Conservation (phyloP, 1,140 invertebrate genomes). For the Meloidogyne chitwoodi region DNA sequence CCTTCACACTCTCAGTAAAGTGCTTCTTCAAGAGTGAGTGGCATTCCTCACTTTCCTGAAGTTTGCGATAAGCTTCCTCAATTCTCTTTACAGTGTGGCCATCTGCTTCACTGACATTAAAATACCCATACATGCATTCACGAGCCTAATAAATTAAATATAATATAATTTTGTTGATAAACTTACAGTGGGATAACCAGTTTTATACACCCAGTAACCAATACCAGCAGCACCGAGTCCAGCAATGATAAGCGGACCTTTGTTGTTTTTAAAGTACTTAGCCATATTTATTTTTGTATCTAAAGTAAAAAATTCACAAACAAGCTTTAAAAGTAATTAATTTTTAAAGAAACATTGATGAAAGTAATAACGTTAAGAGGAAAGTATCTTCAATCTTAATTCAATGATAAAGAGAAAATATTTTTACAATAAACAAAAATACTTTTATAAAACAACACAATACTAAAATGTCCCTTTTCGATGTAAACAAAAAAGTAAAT, state of each 20-base stretch:
- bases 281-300: neutral
- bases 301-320: neutral
- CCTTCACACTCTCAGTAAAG: constrained; percentile 81
- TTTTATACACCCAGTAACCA: neutral
- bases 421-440: too few relatives aligned
- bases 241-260: neutral
- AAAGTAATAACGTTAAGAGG: too few relatives aligned
- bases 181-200: neutral
- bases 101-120: constrained; percentile 37
- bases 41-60: constrained; percentile 63
- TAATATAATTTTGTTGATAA: neutral
- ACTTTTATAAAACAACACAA: too few relatives aligned
- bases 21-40: constrained; percentile 92
- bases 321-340: neutral
- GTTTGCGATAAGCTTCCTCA: constrained; percentile 69
- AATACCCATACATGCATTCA: constrained; percentile 4
- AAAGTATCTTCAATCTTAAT: too few relatives aligned
- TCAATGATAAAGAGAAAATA: too few relatives aligned
- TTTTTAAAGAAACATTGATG: too few relatives aligned
- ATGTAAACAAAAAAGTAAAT: neutral
- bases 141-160: constrained; percentile 12
- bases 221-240: neutral
- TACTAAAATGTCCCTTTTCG: too few relatives aligned
- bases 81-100: constrained; percentile 70
- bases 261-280: neutral